phyloP scores from a whole-genome alignment of 1,140 invertebrate species.

The Andricus grossulariae region DNA sequence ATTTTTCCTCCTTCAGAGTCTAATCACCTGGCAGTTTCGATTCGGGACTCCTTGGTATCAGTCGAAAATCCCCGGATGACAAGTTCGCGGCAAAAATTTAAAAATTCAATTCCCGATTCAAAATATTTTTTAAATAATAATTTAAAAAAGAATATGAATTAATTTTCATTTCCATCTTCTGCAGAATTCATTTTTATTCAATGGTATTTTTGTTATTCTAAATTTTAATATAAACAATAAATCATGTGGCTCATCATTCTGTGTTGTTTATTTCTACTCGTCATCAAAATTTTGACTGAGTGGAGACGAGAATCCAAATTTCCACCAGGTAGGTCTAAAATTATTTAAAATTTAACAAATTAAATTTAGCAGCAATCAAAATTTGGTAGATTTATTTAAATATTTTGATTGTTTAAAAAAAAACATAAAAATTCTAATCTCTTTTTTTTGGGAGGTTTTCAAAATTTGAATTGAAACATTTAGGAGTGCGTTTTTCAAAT shows the following conservation, averaged over 20 bases:
- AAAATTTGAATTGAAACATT: too few relatives aligned
- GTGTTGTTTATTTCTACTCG: constrained; percentile 41
- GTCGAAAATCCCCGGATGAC: background rate
- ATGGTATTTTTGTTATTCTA: too few relatives aligned
- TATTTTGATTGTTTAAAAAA: too few relatives aligned
- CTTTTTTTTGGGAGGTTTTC: too few relatives aligned
- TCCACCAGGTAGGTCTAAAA: constrained; percentile 56
- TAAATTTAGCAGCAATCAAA: too few relatives aligned
- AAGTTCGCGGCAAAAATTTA: background rate
- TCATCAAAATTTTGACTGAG: constrained; percentile 49
- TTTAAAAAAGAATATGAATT: background rate
- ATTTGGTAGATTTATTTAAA: too few relatives aligned
- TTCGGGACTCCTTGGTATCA: background rate
- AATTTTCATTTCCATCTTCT: background rate
- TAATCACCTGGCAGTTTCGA: background rate
- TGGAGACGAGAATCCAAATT: constrained; percentile 43
- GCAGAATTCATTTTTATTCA: background rate
- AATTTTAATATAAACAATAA: background rate
- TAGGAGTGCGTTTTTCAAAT: too few relatives aligned
- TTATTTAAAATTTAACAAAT: background rate
- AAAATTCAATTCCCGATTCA: background rate
- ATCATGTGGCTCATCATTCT: constrained; percentile 52
- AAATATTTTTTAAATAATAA: background rate
- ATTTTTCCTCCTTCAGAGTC: background rate
- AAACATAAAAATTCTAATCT: too few relatives aligned